Base-by-base conservation (phyloP, 2,113 vertebrate species). In the Aix galericulata region DNA sequence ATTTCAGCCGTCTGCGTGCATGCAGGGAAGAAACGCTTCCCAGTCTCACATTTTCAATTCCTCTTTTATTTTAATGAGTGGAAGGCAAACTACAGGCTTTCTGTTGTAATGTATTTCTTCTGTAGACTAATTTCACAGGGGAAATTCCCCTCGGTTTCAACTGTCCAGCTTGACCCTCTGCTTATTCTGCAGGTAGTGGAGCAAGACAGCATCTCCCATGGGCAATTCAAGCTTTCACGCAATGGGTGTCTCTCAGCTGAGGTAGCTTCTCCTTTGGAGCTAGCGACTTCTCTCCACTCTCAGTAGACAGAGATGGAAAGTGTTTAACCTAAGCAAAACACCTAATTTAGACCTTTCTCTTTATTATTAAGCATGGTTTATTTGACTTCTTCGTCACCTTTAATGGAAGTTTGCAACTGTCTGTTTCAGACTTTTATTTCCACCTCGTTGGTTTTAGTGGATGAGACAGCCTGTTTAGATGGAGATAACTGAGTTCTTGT, bases 161-260 rank as follows among this genome's bases (percentile, higher is more conserved):
- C 25, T 71, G 20, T 82, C 16, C 31, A 55, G 5, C 42, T 29
- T 79, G 29, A 7, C 20, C 15, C 17, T 75, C 32, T 72, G 17
- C 63, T 86, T 1, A 38, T 73, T 95, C 53, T 53, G 4, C 10
- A 53, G 74, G 13, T 23, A 36, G 50, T n/a, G 38, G 29, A 69
- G 8, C 13, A 29, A 13, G 38, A 76, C 7, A 0, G 0, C 8
- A 13, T 55, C 38, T 58, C 48, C 15, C 16, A 56, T 72, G 58
- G 50, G 26, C 31, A 40, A 4, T 73, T n/a, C 13, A n/a, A 1
- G 29, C 32, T 52, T 22, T 66, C 11, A 34, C 31, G 29, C n/a
- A 78, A n/a, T 12, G 62, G 23, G 8, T 44, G 31, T 26, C 27
- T 44, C 31, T 17, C 5, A 78, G 50, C 50, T 67, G 21, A 67